Base-by-base conservation (phyloP, 2,113 vertebrate genomes). In the Tachuris rubrigastra region DNA sequence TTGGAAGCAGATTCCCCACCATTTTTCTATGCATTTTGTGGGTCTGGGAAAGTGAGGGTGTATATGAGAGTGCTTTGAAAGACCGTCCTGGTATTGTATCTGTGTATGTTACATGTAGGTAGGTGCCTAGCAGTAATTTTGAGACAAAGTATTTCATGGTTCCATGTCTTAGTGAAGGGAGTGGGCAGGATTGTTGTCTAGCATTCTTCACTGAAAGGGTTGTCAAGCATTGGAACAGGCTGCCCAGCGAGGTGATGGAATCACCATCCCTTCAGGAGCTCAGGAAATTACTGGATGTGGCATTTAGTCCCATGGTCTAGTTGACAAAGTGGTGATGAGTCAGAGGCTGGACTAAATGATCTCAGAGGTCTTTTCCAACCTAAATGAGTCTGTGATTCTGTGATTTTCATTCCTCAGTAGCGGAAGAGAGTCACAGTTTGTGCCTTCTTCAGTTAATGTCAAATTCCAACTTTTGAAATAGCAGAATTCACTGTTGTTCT, bases 81-180 rank as follows among this genome's bases (percentile, higher is more conserved):
- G 16, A 23, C 52, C 14, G 0, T 72, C 42, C 46, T 5, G 0
- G 10, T 80, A 10, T 72, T 68, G 4, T 37, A 5, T 21, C 22
- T 75, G 13, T 72, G 8, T 52, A 1, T 50, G 15, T 72, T 83
- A 47, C 27, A 0, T 35, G 49, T 63, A 55, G 25, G 25, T 30
- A 50, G 17, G 8, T 21, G n/a, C 25, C 46, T 50, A 27, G 31
- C 27, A 79, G 10, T 52, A 35, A 73, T 30, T 82, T 60, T 50
- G 59, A 83, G 75, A 35, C 10, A 1, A 49, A 71, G 30, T 65
- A 44, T 93, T 94, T 76, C 4, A 19, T 52, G 8, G 90, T 88
- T 79, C 47, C 10, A 18, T 42, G 14, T 68, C 58, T 65, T 76
- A 23, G 37, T 30, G 44, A 75, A 22, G 20, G 25, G 13, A 37